These are phyloP conservation scores for Operophtera brumata DNA, from an alignment of 2,888 invertebrate genomes.

Conservation along the genomic window DNA sequence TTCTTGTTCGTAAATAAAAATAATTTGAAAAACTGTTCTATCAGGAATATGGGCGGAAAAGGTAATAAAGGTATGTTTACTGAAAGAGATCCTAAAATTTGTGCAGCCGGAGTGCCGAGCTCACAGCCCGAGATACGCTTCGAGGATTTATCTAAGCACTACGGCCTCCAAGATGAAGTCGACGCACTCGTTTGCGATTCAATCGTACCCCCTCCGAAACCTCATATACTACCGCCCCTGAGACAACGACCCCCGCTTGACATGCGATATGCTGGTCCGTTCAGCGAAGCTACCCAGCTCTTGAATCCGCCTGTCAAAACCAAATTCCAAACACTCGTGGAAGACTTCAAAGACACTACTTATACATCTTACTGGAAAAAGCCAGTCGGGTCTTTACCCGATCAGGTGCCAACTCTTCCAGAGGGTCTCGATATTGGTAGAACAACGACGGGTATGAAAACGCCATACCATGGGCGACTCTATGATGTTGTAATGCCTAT, in stretches of 20 bases:
- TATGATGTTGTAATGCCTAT: conserved; percentile 47
- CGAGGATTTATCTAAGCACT: conserved; percentile 34
- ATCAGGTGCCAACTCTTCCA: conserved; percentile 42
- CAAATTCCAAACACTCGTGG: conserved; percentile 43
- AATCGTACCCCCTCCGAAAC: conserved; percentile 35
- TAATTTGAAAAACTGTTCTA: no score
- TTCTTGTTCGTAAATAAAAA: no score
- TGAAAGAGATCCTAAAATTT: conserved; percentile 42
- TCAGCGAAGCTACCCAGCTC: conserved; percentile 32
- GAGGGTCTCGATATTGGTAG: conserved; percentile 32
- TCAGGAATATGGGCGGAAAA: conserved; percentile 40
- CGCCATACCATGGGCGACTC: conserved; percentile 23
- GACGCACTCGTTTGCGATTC: conserved; percentile 46
- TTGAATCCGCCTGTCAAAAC: conserved; percentile 43
- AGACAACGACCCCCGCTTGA: conserved; percentile 31
- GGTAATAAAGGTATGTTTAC: conserved; percentile 49
- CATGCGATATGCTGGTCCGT: conserved; percentile 37
- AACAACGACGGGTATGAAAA: conserved; percentile 40
- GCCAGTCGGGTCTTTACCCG: conserved; percentile 35
- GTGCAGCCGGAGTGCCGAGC: conserved; percentile 44
- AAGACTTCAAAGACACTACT: conserved; percentile 41
- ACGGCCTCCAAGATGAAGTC: conserved; percentile 46
- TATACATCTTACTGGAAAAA: conserved; percentile 49
- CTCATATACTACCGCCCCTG: conserved; percentile 30
- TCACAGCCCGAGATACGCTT: conserved; percentile 33